Evolutionary conservation across 2,888 invertebrate genomes (phyloP), one percentile per base, ranked within the genome.

Genomic region (Mimas tiliae): DNA sequence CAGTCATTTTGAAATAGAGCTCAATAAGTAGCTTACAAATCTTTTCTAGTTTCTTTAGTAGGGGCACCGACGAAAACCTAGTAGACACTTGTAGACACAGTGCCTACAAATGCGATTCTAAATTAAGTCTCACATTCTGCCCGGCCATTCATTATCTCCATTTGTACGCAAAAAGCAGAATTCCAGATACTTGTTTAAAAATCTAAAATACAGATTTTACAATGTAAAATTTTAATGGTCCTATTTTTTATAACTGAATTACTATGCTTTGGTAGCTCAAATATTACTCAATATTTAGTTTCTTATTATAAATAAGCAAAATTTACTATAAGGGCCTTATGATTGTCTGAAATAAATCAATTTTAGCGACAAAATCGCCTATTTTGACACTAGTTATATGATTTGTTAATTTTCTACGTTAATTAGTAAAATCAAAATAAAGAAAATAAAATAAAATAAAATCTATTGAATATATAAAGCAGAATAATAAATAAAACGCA

Each of bases 131-230:
- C 42, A 58, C 72, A 77, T 75, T 80, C 75, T 81, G 76, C 79
- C 77, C 76, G 71, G 71, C 68, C 68, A 77, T 81, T 81, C 79
- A 85, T 84, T 81, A 79, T 72, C 73, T 69, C 67, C 74, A 74
- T 75, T 76, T 74, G 72, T 75, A 77, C 67, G 66, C 64, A 65
- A 65, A 50, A 53, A 42, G 34, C 50, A 70, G 68, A 63, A 63
- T 62, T 55, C 51, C 33, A 65, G 12, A 47, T 55, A 51, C 62
- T 52, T 53, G 58, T 52, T 58, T 65, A 52, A 58, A 62, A 58
- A 58, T 58, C 19, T 58, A 42, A 58, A 38, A 58, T 58, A 42
- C 38, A 58, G 19, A 58, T 58, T 42, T 38, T 38, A 19, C 58
- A 4, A 58, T 19, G 38, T 38, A 9, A 55, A 55, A 55, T 9